Evolutionary conservation across 2,888 invertebrate genomes (phyloP).

Genomic region (Meganola albula): DNA sequence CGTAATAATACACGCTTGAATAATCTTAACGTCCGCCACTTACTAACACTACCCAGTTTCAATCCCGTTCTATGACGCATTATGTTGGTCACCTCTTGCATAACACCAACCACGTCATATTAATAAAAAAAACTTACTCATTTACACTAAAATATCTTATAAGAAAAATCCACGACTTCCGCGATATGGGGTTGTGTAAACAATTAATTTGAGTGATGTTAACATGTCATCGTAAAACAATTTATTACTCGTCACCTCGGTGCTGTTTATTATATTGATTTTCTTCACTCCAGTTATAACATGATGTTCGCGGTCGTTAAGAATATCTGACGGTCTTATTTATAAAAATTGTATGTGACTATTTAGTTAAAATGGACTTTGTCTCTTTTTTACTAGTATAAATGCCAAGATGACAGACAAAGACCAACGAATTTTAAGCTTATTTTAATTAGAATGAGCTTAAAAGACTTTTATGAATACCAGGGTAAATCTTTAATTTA

Average conservation of each 20-base stretch:
- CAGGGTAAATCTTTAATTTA: too few relatives aligned
- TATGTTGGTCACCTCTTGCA: constrained; percentile 42
- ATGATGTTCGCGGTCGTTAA: too few relatives aligned
- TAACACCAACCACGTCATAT: constrained; percentile 37
- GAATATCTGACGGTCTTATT: too few relatives aligned
- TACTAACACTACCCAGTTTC: constrained; percentile 15
- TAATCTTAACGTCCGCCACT: constrained; percentile 21
- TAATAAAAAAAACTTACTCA: constrained; percentile 29
- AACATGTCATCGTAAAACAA: constrained; percentile 21
- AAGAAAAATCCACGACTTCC: constrained; percentile 48
- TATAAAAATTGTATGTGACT: too few relatives aligned
- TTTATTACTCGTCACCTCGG: constrained; percentile 7
- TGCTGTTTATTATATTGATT: too few relatives aligned
- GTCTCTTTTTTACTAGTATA: too few relatives aligned
- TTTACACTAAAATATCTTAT: constrained; percentile 38
- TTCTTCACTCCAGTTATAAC: too few relatives aligned
- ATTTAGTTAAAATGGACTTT: too few relatives aligned
- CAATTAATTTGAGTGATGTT: constrained; percentile 32
- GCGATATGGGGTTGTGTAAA: constrained; percentile 35
- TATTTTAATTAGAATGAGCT: too few relatives aligned
- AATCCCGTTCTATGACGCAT: constrained; percentile 19
- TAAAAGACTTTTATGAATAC: too few relatives aligned
- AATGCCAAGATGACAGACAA: too few relatives aligned
- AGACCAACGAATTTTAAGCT: too few relatives aligned
- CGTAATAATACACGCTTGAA: constrained; percentile 22